phyloP scores from a whole-genome alignment of 37 sponge, comb jelly and placozoan genomes.

The Haliclona indistincta region DNA sequence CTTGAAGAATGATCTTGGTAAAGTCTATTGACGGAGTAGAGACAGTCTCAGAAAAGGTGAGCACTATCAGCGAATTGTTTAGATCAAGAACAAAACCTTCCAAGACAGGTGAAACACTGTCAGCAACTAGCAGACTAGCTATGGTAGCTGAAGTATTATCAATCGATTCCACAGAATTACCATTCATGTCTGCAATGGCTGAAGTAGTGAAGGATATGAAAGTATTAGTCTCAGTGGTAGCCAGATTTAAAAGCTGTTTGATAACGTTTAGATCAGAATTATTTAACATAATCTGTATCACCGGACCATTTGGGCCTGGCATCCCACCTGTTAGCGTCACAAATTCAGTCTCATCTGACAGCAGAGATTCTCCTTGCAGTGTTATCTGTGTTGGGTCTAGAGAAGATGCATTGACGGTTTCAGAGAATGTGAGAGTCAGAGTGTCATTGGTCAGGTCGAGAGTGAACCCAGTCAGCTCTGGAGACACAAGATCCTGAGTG shows the following conservation, averaged over 20 bases:
- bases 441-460: slow-evolving; percentile 69
- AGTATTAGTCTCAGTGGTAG: slow-evolving; percentile 49
- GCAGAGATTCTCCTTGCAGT: slow-evolving; percentile 45
- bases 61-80: slow-evolving; percentile 48
- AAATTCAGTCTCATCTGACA: background rate
- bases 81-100: slow-evolving; percentile 69
- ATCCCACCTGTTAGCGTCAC: slow-evolving; percentile 44
- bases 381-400: slow-evolving; percentile 45
- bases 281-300: slow-evolving; percentile 34
- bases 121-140: slow-evolving; percentile 24
- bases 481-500: slow-evolving; percentile 59
- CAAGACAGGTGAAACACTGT: slow-evolving; percentile 51
- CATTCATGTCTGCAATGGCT: slow-evolving; percentile 76
- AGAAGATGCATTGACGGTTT: slow-evolving; percentile 70
- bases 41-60: slow-evolving; percentile 77
- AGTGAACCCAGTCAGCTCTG: slow-evolving; percentile 41
- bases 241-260: slow-evolving; percentile 54
- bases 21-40: slow-evolving; percentile 46
- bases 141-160: slow-evolving; percentile 28
- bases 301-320: slow-evolving; percentile 33
- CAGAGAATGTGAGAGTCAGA: slow-evolving; percentile 77
- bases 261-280: slow-evolving; percentile 64
- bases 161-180: slow-evolving; percentile 48
- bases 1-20: slow-evolving; percentile 47
- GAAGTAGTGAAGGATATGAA: slow-evolving; percentile 56